Conservation (phyloP, 2,113 vertebrate genomes). For the Ailurus styani region DNA sequence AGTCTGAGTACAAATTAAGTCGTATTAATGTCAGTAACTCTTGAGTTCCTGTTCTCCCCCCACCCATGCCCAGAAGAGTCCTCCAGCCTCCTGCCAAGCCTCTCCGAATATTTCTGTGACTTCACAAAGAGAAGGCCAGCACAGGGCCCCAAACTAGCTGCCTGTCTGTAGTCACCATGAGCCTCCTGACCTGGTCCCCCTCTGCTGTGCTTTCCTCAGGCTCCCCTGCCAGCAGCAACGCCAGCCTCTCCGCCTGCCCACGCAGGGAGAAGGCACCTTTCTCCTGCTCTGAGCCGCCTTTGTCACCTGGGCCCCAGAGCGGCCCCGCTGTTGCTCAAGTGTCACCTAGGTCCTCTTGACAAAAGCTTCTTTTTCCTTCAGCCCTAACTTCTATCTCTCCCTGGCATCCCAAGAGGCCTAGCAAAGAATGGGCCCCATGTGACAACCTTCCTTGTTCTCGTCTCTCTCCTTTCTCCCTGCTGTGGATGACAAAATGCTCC, state of each 20-base stretch:
- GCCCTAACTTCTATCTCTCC: not conserved
- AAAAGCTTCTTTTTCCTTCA: not conserved
- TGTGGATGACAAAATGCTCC: not conserved
- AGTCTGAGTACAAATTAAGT: not conserved
- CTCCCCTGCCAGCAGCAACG: not conserved
- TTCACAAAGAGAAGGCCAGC: not conserved
- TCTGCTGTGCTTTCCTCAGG: not conserved
- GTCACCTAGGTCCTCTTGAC: not conserved
- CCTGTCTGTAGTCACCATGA: not conserved
- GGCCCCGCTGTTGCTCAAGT: not conserved
- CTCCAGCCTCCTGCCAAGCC: not conserved
- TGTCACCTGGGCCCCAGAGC: not conserved
- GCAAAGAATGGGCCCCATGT: not conserved
- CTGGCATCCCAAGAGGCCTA: not conserved
- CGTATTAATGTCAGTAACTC: not conserved
- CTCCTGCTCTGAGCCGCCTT: not conserved
- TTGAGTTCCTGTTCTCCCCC: not conserved
- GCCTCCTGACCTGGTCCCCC: not conserved
- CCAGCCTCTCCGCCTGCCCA: not conserved
- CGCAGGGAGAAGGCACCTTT: not conserved
- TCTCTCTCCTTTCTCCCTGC: not conserved
- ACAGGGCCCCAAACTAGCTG: not conserved
- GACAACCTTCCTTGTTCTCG: not conserved
- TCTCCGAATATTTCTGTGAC: not conserved
- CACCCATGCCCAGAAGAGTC: not conserved